Evolutionary conservation across 2,797 vertebrate genomes (phyloP).

Genomic region (Sciurus vulgaris): DNA sequence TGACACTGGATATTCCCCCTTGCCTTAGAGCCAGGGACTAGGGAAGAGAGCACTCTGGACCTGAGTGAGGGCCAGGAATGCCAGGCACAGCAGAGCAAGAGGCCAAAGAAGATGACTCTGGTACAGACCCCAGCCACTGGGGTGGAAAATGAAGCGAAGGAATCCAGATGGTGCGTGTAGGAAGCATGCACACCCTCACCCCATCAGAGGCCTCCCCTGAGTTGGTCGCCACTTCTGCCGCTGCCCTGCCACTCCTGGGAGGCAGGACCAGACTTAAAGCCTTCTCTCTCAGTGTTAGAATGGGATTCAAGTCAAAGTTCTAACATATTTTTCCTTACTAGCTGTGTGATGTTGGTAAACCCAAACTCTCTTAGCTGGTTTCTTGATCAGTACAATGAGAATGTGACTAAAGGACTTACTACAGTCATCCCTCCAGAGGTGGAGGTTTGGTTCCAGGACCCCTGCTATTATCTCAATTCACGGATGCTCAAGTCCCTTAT

Average conservation of each 20-base stretch:
- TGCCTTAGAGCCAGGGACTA: constrained; percentile 45
- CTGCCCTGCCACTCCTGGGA: not conserved
- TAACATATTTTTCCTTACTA: not conserved
- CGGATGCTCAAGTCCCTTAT: not conserved
- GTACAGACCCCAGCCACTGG: not conserved
- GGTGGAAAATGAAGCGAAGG: constrained; percentile 37
- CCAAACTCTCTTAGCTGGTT: not conserved
- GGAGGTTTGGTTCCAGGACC: not conserved
- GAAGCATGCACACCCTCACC: not conserved
- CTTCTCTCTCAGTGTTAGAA: not conserved
- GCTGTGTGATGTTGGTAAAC: not conserved
- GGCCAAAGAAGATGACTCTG: constrained; percentile 51
- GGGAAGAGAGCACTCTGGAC: constrained; percentile 17
- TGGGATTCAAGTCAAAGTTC: not conserved
- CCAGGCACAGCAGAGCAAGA: not conserved
- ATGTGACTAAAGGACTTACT: not conserved
- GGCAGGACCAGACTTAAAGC: not conserved
- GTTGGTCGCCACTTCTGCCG: not conserved
- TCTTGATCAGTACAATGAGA: not conserved
- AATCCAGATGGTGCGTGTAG: not conserved
- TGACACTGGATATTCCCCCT: constrained; percentile 62
- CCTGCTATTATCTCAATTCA: not conserved
- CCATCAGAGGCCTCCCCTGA: not conserved
- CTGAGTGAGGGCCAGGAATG: not conserved
- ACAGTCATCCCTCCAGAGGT: not conserved